These are phyloP conservation scores for Blastomussa wellsi DNA, from an alignment of 92 coral and sea anemone genomes.

Conservation along the genomic window DNA sequence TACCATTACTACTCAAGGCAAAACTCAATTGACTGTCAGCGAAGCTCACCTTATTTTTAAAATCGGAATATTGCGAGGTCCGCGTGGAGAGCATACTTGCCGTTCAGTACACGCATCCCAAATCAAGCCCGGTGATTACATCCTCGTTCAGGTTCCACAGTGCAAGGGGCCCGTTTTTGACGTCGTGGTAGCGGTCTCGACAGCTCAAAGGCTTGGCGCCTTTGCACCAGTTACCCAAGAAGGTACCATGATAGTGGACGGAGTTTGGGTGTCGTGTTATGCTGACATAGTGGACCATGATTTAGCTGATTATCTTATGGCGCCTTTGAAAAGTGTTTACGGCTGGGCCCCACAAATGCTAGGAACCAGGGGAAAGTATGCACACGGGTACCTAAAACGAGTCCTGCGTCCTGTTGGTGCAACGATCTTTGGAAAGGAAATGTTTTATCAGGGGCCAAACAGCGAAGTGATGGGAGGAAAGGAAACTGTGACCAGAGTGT, in stretches of 20 bases:
- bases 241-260: conserved; percentile 80
- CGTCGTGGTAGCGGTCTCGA: conserved; percentile 56
- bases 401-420: conserved; percentile 71
- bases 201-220: conserved; percentile 60
- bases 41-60: conserved; percentile 73
- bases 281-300: conserved; percentile 80
- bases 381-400: conserved; percentile 66
- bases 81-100: conserved; percentile 4
- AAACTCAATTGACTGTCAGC: conserved; percentile 57
- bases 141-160: conserved; percentile 52
- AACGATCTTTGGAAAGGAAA: conserved; percentile 69
- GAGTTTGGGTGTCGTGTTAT: conserved; percentile 80
- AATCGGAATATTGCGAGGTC: neutral
- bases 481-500: neutral
- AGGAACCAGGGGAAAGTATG: conserved; percentile 69
- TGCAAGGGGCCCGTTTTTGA: conserved; percentile 22
- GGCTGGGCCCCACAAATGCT: conserved; percentile 71
- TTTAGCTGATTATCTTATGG: conserved; percentile 79
- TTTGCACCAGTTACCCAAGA: conserved; percentile 88
- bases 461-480: neutral
- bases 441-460: conserved; percentile 54
- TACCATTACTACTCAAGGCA: conserved; percentile 61
- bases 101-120: conserved; percentile 62
- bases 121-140: conserved; percentile 65
- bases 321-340: conserved; percentile 73